These are phyloP conservation scores for Pseudonaja textilis DNA, from an alignment of 2,113 vertebrate genomes.

Conservation along the genomic window DNA sequence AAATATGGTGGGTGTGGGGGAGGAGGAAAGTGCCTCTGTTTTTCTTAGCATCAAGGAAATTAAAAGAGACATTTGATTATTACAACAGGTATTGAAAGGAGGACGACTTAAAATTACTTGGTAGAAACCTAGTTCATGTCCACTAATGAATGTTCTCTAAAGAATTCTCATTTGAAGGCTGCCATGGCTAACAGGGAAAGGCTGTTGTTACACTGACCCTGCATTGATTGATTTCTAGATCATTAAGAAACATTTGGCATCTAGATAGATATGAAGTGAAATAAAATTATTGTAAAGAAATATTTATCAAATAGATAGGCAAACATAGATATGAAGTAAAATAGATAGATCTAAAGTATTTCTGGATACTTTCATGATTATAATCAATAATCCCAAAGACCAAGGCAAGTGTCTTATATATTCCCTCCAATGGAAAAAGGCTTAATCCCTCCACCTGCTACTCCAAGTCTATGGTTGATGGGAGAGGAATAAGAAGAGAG, in stretches of 20 bases:
- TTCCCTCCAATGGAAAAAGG: neutral
- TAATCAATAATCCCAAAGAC: neutral
- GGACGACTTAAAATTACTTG: neutral
- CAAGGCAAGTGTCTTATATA: neutral
- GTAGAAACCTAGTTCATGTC: neutral
- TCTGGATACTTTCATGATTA: neutral
- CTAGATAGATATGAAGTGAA: neutral
- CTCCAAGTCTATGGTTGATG: neutral
- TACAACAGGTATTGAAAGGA: neutral
- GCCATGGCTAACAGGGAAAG: neutral
- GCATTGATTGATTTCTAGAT: neutral
- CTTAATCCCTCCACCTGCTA: neutral
- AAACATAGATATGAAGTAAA: neutral
- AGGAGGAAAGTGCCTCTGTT: neutral
- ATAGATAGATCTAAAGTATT: neutral
- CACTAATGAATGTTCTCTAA: neutral
- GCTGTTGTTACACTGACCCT: neutral
- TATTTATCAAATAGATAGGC: neutral
- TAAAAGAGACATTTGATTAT: neutral
- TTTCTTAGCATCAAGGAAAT: neutral
- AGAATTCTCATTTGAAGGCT: neutral
- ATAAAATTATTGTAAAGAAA: neutral
- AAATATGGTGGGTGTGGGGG: neutral
- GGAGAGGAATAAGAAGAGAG: neutral
- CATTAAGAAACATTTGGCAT: neutral